Base-by-base conservation (phyloP, 1,140 invertebrate genomes). In the Drosophila simulans region DNA sequence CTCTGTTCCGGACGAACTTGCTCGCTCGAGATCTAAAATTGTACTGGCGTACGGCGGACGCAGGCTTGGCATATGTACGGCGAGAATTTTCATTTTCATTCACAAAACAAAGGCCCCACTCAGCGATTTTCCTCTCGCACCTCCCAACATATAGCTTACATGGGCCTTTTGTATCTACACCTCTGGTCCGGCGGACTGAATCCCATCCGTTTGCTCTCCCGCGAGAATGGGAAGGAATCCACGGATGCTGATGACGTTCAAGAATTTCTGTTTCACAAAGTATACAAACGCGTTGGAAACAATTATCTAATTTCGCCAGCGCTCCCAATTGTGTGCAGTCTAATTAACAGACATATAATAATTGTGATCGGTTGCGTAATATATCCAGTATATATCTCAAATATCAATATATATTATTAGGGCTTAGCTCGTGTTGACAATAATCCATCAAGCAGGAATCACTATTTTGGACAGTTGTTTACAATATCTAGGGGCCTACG, bases 81-180 rank as follows among this genome's bases (percentile, higher is more conserved):
- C 59, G 76, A 83, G 76, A 76, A 83, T 89, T 88, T 85, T 86
- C 84, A 88, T 88, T 83, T 83, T 77, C 83, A 86, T 86, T 86
- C 83, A 86, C 79, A 86, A 86, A 86, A 85, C 81, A 89, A 89
- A 88, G 81, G 75, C 84, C 80, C 79, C 75, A 77, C 74, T 77
- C 63, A 77, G 73, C 34, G 73, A 60, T 13, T 43, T 48, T 39
- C 42, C 35, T 59, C 53, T 56, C 40, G 13, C 27, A 27, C 45
- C n/a, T 15, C n/a, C 71, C 66, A 4, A 49, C 56, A 68, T 43
- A 52, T 64, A 43, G 62, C 74, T 55, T 77, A 56, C 66, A 82
- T 66, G 58, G 42, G 35, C 42, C 31, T 64, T 69, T 68, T 69
- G 51, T 69, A 70, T 70, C 42, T 57, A 70, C 15, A 48, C 60